phyloP scores from a whole-genome alignment of 2,888 invertebrate species.

The Ectropis crepuscularia region DNA sequence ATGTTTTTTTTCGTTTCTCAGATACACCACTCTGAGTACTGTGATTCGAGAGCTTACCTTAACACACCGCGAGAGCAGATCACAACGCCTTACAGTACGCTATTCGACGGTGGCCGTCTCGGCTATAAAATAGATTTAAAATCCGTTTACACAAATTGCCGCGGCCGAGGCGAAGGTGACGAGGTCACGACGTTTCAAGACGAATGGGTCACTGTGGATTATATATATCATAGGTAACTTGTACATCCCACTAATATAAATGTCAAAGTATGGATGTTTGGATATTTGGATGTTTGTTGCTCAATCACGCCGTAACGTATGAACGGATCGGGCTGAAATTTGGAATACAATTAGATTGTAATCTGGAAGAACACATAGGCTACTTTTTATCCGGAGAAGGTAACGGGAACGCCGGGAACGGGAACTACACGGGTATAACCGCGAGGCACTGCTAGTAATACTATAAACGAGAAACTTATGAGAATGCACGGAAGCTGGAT shows the following conservation, averaged over 20 bases:
- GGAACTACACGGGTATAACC: too few relatives aligned
- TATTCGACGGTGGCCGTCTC: slow-evolving; percentile 86
- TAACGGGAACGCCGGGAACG: too few relatives aligned
- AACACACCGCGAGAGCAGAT: not conserved
- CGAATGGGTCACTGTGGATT: slow-evolving; percentile 93
- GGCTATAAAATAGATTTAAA: slow-evolving; percentile 87
- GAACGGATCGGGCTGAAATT: too few relatives aligned
- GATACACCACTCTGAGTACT: slow-evolving; percentile 66
- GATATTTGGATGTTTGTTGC: too few relatives aligned
- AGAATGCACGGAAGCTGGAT: too few relatives aligned
- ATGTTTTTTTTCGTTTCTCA: slow-evolving; percentile 38
- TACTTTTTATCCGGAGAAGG: too few relatives aligned
- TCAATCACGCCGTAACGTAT: too few relatives aligned
- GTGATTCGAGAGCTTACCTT: not conserved
- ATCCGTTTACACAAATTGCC: slow-evolving; percentile 88
- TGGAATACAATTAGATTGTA: too few relatives aligned
- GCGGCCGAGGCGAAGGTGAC: slow-evolving; percentile 62
- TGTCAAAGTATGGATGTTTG: too few relatives aligned
- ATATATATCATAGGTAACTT: slow-evolving; percentile 92
- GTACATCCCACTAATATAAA: not conserved
- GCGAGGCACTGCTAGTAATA: too few relatives aligned
- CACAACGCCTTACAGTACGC: slow-evolving; percentile 47
- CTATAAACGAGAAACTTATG: not conserved
- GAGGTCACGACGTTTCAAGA: slow-evolving; percentile 92
- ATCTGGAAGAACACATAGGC: too few relatives aligned